A percentile compares a stretch with the other conserved stretches of the same genome.
Conservation (phyloP, 2,797 vertebrate species). For the Crocodylus rhombifer region DNA sequence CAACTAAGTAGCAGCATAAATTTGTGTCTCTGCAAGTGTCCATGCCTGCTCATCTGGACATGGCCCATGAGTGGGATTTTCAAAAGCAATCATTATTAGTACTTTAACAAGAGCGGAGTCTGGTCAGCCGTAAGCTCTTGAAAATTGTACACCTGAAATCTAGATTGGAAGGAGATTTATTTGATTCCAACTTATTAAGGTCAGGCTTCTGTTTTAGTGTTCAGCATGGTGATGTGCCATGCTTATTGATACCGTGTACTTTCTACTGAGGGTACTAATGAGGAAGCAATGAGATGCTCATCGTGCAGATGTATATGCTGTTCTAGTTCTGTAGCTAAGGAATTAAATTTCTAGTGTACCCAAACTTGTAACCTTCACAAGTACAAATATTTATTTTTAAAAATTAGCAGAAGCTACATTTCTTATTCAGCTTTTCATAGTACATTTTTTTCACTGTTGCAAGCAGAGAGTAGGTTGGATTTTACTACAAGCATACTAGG, state of each 20-base stretch:
- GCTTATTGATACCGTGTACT: neutral
- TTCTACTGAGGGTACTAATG: neutral
- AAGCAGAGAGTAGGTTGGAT: neutral
- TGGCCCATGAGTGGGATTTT: neutral
- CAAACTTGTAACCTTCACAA: neutral
- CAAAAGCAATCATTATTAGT: neutral
- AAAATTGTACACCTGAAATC: neutral
- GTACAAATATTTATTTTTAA: neutral
- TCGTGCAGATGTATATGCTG: neutral
- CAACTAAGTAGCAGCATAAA: no score
- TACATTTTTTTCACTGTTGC: neutral
- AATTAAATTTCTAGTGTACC: neutral
- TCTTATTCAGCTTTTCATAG: neutral
- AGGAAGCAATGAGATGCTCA: neutral
- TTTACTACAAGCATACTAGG: constrained; percentile 8
- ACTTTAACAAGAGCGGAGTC: neutral
- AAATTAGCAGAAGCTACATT: neutral
- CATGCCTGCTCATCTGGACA: no score
- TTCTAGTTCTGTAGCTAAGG: neutral
- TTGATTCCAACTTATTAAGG: neutral
- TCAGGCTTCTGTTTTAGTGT: neutral
- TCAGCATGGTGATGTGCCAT: neutral
- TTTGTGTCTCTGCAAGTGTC: no score
- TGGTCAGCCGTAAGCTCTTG: neutral
- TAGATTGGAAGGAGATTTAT: neutral